Base-by-base conservation (phyloP, 1,140 invertebrate species). In the Venustaconcha ellipsiformis region DNA sequence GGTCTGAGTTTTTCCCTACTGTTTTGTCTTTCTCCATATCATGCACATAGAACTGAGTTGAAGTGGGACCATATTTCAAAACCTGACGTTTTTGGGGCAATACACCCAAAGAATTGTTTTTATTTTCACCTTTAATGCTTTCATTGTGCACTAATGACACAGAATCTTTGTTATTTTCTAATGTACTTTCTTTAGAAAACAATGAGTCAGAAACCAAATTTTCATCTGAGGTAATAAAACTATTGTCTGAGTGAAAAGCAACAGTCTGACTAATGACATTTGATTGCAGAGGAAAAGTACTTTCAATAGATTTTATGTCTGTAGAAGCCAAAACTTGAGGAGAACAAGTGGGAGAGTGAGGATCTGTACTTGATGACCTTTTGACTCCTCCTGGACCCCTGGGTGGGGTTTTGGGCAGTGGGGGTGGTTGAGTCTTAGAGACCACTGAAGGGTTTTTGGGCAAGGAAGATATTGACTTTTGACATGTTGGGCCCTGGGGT, bases 381-480 rank as follows among this genome's bases (percentile, higher is more conserved):
- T 15, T 62, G 20, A 18, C 20, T n/a, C 59, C 59, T n/a, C 20
- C 20, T 66, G 15, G 20, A 20, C 64, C 26, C 26, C 64, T 30
- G 17, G 64, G 18, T 23, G 64, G 64, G 17, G 20, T 30, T 66
- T 66, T 66, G 17, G 64, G 64, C 8, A 66, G 64, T 20, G 64
- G 64, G 18, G 64, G 64, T 23, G 64, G 64, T 66, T 20, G 18
- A n/a, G 59, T 8, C 20, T 14, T 18, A 14, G 59, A 62, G 18
- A 8, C 13, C 20, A 18, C 59, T 69, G 67, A 67, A 62, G 67
- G 55, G 20, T 20, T 64, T 57, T 70, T 69, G 12, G 73, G 73
- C n/a, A 75, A 64, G 48, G 67, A 60, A 57, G 73, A 59, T 8
- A 66, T 59, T 56, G 58, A 58, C 57, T 74, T 69, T 2, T 62